Percentiles rank a stretch among this genome's conserved stretches.
Conservation (phyloP, 2,888 invertebrate genomes). For the Drosophila austrosaltans region DNA sequence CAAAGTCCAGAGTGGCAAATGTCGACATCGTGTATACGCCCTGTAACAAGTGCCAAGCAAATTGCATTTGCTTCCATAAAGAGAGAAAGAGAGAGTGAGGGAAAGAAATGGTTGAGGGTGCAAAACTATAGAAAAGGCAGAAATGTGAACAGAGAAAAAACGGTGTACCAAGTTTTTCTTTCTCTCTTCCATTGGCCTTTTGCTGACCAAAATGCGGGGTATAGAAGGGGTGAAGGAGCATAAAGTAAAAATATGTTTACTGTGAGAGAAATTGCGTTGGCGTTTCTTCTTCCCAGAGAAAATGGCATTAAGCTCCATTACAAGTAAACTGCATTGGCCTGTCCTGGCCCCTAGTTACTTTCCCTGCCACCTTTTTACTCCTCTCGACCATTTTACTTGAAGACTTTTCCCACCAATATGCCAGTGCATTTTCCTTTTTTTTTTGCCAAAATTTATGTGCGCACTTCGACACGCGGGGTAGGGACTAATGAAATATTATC, state of each 20-base stretch:
- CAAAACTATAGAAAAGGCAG: background rate
- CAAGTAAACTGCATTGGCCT: conserved; percentile 46
- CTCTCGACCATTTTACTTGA: conserved; percentile 1
- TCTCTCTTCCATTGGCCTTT: conserved; percentile 20
- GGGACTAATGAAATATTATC: conserved; percentile 73
- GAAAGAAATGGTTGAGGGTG: background rate
- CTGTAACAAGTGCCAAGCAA: conserved; percentile 60
- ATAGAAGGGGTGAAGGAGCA: background rate
- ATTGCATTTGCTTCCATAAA: conserved; percentile 53
- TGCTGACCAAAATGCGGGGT: conserved; percentile 20
- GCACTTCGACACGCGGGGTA: conserved; percentile 59
- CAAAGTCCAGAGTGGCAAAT: conserved; percentile 64
- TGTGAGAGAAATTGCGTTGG: conserved; percentile 55
- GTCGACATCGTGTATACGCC: conserved; percentile 70
- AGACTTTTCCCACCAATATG: conserved; percentile 56
- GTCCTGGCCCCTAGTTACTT: conserved; percentile 23
- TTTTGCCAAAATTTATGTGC: conserved; percentile 65
- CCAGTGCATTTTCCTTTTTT: conserved; percentile 65
- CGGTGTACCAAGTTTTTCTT: background rate
- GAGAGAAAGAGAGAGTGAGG: background rate
- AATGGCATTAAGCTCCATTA: conserved; percentile 74
- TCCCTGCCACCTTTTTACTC: background rate
- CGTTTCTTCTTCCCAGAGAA: conserved; percentile 30
- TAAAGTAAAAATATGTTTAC: conserved; percentile 52
- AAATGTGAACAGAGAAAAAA: conserved; percentile 9